Evolutionary conservation across 2,888 invertebrate genomes (phyloP).

Genomic region (Chrysolina americana): DNA sequence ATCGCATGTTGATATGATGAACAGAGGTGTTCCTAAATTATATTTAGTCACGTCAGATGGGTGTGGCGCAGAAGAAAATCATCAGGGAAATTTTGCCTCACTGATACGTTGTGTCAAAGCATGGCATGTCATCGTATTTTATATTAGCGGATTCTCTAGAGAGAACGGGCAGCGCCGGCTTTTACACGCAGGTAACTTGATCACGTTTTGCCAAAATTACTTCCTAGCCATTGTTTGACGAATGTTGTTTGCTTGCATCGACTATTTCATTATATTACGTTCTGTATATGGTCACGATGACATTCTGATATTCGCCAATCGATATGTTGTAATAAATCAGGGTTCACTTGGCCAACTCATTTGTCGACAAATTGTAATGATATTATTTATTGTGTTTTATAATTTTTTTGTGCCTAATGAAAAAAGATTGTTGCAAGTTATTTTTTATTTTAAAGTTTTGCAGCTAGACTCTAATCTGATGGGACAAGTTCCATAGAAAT

Average conservation of each 20-base stretch:
- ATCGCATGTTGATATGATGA: constrained; percentile 42
- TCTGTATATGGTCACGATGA: not conserved
- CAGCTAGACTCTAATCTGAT: too few species aligned
- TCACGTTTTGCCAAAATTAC: constrained; percentile 13
- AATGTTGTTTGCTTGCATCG: not conserved
- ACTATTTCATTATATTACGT: not conserved
- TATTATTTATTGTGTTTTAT: too few species aligned
- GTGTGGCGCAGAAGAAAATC: constrained; percentile 54
- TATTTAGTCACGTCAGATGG: constrained; percentile 56
- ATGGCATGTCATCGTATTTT: constrained; percentile 46
- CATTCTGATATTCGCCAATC: not conserved
- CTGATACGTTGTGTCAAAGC: constrained; percentile 35
- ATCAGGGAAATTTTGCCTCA: constrained; percentile 48
- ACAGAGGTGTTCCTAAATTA: constrained; percentile 38
- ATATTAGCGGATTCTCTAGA: constrained; percentile 39
- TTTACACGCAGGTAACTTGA: constrained; percentile 11
- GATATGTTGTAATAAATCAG: too few species aligned
- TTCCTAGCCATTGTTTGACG: not conserved
- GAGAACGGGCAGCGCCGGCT: constrained; percentile 21
- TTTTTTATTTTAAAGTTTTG: too few species aligned
- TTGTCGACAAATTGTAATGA: too few species aligned
- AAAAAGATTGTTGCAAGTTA: too few species aligned
- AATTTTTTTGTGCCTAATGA: too few species aligned
- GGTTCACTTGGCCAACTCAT: too few species aligned
- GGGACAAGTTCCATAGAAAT: too few species aligned